Conservation (phyloP, 37 sponge, comb jelly and placozoan genomes). For the Crambe crambe region DNA sequence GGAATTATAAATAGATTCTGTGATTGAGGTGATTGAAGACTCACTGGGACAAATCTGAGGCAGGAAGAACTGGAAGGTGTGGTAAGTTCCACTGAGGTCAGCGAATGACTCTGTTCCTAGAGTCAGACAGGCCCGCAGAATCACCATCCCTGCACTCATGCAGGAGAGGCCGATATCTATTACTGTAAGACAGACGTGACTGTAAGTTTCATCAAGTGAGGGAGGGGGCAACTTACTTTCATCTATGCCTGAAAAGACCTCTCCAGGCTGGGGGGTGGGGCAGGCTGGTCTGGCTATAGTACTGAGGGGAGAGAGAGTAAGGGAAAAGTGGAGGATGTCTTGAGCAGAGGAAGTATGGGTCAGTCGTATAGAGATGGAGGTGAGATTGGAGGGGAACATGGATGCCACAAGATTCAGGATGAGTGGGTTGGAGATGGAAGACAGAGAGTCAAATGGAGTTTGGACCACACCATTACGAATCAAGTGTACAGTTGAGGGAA, state of each 20-base stretch:
- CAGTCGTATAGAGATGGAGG: background rate
- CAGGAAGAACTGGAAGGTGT: constrained; percentile 25
- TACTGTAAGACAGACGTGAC: background rate
- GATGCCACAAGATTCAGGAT: background rate
- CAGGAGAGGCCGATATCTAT: constrained; percentile 6
- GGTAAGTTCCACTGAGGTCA: constrained; percentile 26
- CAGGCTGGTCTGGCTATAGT: constrained; percentile 14
- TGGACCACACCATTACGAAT: background rate
- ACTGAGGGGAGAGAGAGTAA: background rate
- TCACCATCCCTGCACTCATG: background rate
- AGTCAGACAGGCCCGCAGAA: constrained; percentile 26
- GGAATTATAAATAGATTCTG: too few relatives aligned
- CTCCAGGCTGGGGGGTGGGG: background rate
- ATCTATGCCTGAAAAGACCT: background rate
- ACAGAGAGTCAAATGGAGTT: background rate
- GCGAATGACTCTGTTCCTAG: constrained; percentile 38
- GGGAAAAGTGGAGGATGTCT: background rate
- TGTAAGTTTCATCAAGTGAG: background rate
- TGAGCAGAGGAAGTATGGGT: background rate
- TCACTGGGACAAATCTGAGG: constrained; percentile 12
- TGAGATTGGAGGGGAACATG: constrained; percentile 4
- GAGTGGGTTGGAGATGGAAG: background rate
- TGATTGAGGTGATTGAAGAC: background rate
- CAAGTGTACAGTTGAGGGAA: background rate
- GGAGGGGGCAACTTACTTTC: background rate